Conservation (phyloP, 2,888 invertebrate species). For the Drosophila prostipennis region DNA sequence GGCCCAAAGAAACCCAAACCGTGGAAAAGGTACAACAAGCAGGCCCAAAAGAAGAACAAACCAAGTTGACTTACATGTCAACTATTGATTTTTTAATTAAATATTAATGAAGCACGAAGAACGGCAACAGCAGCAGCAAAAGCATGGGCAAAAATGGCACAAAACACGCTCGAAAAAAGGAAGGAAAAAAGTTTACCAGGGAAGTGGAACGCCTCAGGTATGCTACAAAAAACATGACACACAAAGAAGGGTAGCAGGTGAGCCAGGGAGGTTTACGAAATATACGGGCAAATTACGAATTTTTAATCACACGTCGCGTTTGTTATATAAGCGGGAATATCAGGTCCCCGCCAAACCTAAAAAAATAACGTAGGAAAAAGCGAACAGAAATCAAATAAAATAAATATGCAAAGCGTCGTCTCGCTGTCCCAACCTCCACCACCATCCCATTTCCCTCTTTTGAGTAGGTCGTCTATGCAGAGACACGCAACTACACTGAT, state of each 20-base stretch:
- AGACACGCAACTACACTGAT: slow-evolving; percentile 66
- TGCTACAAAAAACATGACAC: slow-evolving; percentile 44
- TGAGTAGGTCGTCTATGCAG: slow-evolving; percentile 67
- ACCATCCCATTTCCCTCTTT: slow-evolving; percentile 13
- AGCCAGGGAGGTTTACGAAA: slow-evolving; percentile 38
- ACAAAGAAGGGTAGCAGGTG: slow-evolving; percentile 33
- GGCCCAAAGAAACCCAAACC: slow-evolving; percentile 14
- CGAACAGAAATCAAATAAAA: slow-evolving; percentile 74
- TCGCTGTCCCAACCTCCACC: slow-evolving; percentile 25
- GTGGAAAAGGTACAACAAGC: slow-evolving; percentile 36
- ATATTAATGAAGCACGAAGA: slow-evolving; percentile 80
- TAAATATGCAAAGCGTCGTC: slow-evolving; percentile 78
- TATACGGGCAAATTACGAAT: slow-evolving; percentile 60
- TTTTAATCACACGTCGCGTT: slow-evolving; percentile 71
- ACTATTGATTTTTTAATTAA: slow-evolving; percentile 82
- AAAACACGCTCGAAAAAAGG: slow-evolving; percentile 34
- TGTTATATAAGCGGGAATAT: slow-evolving; percentile 56
- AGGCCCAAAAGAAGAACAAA: slow-evolving; percentile 46
- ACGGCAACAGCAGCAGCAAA: slow-evolving; percentile 29
- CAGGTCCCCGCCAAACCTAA: slow-evolving; percentile 8
- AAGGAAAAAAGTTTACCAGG: slow-evolving; percentile 23
- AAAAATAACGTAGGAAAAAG: slow-evolving; percentile 21
- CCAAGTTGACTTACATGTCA: slow-evolving; percentile 73
- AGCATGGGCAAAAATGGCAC: slow-evolving; percentile 38
- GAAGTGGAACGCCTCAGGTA: slow-evolving; percentile 53